Evolutionary conservation across 2,888 invertebrate genomes (phyloP).

Genomic region (Aromia moschata): DNA sequence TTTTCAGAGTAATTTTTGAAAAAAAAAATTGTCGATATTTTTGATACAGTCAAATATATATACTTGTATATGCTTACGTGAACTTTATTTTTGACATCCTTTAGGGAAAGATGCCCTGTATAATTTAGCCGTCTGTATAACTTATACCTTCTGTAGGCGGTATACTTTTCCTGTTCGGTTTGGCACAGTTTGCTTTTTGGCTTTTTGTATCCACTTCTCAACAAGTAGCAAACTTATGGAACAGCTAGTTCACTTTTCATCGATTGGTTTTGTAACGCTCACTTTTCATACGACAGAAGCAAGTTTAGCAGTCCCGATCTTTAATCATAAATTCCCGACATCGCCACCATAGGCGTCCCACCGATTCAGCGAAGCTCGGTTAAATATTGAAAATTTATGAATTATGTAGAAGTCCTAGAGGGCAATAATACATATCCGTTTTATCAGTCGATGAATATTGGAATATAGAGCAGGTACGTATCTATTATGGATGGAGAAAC

Average conservation of each 20-base stretch:
- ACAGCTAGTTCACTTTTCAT: conserved; percentile 31
- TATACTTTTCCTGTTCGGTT: not conserved
- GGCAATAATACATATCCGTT: not conserved
- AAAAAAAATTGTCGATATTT: too few relatives aligned
- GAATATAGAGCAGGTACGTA: too few relatives aligned
- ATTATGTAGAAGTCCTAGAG: not conserved
- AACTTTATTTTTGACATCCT: too few relatives aligned
- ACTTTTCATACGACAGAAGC: conserved; percentile 33
- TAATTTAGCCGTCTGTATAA: too few relatives aligned
- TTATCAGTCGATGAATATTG: not conserved
- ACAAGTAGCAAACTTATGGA: conserved; percentile 29
- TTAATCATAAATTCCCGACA: conserved; percentile 33
- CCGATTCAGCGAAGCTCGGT: not conserved
- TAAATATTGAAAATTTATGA: conserved; percentile 5
- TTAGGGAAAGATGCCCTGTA: too few relatives aligned
- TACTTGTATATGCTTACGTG: too few relatives aligned
- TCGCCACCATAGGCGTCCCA: conserved; percentile 22
- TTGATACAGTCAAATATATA: too few relatives aligned
- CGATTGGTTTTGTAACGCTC: conserved; percentile 30
- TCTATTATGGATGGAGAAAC: too few relatives aligned
- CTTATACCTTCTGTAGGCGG: not conserved
- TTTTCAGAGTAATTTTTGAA: too few relatives aligned
- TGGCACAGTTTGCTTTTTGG: not conserved
- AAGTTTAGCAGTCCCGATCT: conserved; percentile 28
- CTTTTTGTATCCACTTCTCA: conserved; percentile 16